phyloP scores from a whole-genome alignment of 2,113 vertebrate genomes.

The Ciconia maguari region DNA sequence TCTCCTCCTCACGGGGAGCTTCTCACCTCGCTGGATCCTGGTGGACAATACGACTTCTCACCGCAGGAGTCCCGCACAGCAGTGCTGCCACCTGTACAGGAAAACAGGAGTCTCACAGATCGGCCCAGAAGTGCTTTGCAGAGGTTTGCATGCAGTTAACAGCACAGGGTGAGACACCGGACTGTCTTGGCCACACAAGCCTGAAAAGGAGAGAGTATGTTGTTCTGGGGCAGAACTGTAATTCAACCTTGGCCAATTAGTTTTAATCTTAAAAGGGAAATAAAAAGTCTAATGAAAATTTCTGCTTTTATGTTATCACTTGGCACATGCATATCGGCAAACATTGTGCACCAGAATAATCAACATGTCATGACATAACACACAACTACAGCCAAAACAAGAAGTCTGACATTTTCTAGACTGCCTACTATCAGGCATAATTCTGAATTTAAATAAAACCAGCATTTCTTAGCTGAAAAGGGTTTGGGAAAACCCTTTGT shows the following conservation, averaged over 20 bases:
- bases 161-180: background rate
- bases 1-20: background rate
- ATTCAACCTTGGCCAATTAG: background rate
- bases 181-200: background rate
- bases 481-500: background rate
- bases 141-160: background rate
- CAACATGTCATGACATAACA: background rate
- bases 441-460: background rate
- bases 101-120: accelerated
- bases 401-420: background rate
- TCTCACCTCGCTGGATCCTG: background rate
- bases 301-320: background rate
- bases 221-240: background rate
- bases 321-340: background rate
- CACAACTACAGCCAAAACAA: background rate
- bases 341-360: background rate
- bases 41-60: accelerated
- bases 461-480: background rate
- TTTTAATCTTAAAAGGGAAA: background rate
- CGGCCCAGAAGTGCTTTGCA: background rate
- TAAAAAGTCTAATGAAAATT: background rate
- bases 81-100: background rate
- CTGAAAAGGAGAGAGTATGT: accelerated
- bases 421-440: background rate
- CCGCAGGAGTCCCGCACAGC: accelerated